Base-by-base conservation (phyloP, 2,113 vertebrate genomes). In the Pterophyllum scalare region DNA sequence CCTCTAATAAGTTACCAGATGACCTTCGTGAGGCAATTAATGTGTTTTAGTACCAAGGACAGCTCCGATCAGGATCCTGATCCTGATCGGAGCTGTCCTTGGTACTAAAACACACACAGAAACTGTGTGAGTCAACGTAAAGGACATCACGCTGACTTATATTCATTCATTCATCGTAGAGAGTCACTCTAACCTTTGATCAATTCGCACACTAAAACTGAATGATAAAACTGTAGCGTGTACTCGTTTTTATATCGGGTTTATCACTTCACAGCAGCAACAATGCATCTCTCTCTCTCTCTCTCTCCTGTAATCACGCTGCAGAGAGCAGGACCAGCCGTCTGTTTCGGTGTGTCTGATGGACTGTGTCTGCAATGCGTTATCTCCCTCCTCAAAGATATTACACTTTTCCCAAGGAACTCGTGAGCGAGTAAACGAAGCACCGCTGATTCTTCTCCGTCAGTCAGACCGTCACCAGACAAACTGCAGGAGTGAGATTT, bases 21-120 rank as follows among this genome's bases (percentile, higher is more conserved):
- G n/a, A n/a, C n/a, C n/a, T n/a, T n/a, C n/a, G n/a, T n/a, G n/a
- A n/a, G n/a, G n/a, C n/a, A n/a, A n/a, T n/a, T n/a, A n/a, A n/a
- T n/a, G n/a, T n/a, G n/a, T n/a, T n/a, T n/a, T n/a, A n/a, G n/a
- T n/a, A n/a, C n/a, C n/a, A n/a, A n/a, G n/a, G n/a, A n/a, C n/a
- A n/a, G n/a, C n/a, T n/a, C n/a, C n/a, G n/a, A n/a, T n/a, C n/a
- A n/a, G n/a, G n/a, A n/a, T n/a, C n/a, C n/a, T n/a, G n/a, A n/a
- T n/a, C 19, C 79, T 79, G 26, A 79, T 43, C 19, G 70, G 82
- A 85, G 83, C 89, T 92, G 87, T 82, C 81, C 87, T 65, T 81
- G 79, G 87, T 91, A 17, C 87, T 89, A 60, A 80, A 49, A 59
- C 26, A 52, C 31, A 49, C 5, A 74, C 26, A 6, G 7, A 11